Evolutionary conservation across 1,140 invertebrate genomes (phyloP), one percentile per base, ranked within the genome.

Genomic region (Stenopsyche tienmushanensis): DNA sequence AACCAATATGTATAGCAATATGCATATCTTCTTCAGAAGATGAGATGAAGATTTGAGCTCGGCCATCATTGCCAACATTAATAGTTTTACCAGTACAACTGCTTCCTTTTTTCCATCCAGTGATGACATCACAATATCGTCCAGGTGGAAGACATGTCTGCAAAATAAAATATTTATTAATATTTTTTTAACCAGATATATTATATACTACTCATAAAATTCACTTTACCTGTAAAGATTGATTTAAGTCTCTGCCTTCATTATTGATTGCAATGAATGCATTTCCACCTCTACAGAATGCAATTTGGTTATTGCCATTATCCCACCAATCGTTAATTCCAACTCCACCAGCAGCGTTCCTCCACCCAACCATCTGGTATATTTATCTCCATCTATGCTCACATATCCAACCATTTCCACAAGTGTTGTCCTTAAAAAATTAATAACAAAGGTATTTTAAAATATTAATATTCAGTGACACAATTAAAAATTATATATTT

Each of bases 51-150:
- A 90, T 80, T 44, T 79, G 66, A 2, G 85, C 86, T 2, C 70
- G 73, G 0, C 85, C 83, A 68, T 82, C 76, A 2, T 69, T 20
- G 17, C 74, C 77, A 18, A 90, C 88, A 0, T 71, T 71, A 0
- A 90, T 73, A 0, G 71, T 72, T 62, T 83, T 84, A 21, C 88
- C 87, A 0, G 84, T 85, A 65, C 88, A 90, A 0, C 57, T 60
- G 3, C 78, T 79, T 58, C 81, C 73, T 0, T 73, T 67, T 20
- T 83, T 69, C 21, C 74, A 74, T 8, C 88, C 88, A 50, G 83
- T 84, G 62, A 90, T 93, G 1, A 96, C 83, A 73, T 97, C 93
- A 77, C 93, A 96, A 73, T 96, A 96, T 0, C 62, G 80, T 2
- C 93, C 93, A 70, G 85, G 76, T 0, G 91, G 29, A 34, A 34